Evolutionary conservation across 2,888 invertebrate genomes (phyloP).

Genomic region (Macroteleia sp.): DNA sequence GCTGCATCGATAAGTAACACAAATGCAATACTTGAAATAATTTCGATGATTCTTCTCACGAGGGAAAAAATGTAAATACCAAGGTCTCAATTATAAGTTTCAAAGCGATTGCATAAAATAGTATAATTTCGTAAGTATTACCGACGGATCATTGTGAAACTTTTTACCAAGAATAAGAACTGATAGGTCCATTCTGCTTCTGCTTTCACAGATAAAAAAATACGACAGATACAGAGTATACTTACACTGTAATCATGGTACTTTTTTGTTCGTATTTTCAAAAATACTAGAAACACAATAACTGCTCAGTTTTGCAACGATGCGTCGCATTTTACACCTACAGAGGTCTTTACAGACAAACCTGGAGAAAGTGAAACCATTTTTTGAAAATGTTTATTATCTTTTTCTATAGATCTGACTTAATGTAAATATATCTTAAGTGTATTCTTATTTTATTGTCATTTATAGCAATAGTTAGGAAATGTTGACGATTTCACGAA

Average conservation of each 20-base stretch:
- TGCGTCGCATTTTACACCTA: background rate
- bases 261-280: constrained; percentile 22
- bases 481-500: no score
- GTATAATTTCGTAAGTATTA: constrained; percentile 44
- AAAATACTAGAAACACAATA: constrained; percentile 12
- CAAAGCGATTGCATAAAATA: constrained; percentile 43
- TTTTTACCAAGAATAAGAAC: constrained; percentile 14
- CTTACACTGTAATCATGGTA: no score
- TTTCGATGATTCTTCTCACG: constrained; percentile 36
- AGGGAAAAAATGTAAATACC: constrained; percentile 41
- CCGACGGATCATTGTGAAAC: constrained; percentile 14
- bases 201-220: constrained; percentile 10
- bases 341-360: background rate
- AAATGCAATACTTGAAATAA: constrained; percentile 42
- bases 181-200: constrained; percentile 40
- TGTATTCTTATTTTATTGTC: no score
- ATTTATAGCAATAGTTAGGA: no score
- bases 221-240: background rate
- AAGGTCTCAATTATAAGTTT: constrained; percentile 43
- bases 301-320: constrained; percentile 6
- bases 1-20: constrained; percentile 38
- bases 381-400: constrained; percentile 13
- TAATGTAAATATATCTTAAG: background rate
- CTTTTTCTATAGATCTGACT: constrained; percentile 2
- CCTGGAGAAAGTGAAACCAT: background rate